Base-by-base conservation (phyloP, 1,140 invertebrate genomes). In the Zeugodacus cucurbitae region DNA sequence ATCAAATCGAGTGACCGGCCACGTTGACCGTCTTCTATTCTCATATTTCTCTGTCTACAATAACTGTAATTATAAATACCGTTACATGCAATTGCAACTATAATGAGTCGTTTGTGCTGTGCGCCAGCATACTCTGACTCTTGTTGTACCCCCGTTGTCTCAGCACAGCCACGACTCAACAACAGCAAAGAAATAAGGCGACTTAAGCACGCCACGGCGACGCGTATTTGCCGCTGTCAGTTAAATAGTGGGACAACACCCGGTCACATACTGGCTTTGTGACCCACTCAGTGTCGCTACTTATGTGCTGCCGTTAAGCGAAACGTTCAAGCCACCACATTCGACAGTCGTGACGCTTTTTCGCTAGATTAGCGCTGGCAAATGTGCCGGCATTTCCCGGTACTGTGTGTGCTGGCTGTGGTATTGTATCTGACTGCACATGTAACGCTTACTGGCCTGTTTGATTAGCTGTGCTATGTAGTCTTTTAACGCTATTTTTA, bases 351-450 rank as follows among this genome's bases (percentile, higher is more conserved):
- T n/a, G 17, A 74, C 34, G 10, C 20, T 22, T 74, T 74, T 74
- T 74, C 37, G 70, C 70, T 74, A 74, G 70, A 74, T 74, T 74
- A 41, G 70, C 70, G 37, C 22, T 26, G 58, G 32, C 4, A 22
- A 74, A 74, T 74, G 70, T 62, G 70, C 70, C 70, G 70, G 70
- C 70, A n/a, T 74, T 74, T n/a, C 34, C 4, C n/a, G 14, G 37
- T 54, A 7, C n/a, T 5, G n/a, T 62, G 8, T 62, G 58, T 62
- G 58, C 6, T 22, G 26, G 58, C 58, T 22, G 58, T 22, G 58
- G 58, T 59, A 22, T 4, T n/a, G n/a, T 59, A 22, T 26, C n/a
- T n/a, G n/a, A 59, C 58, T 59, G 58, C 20, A 34, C 37, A 41
- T 41, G 70, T 41, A 17, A n/a, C n/a, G n/a, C 4, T 74, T 26